Conservation (phyloP, 2,113 vertebrate genomes). For the Thomomys bottae region DNA sequence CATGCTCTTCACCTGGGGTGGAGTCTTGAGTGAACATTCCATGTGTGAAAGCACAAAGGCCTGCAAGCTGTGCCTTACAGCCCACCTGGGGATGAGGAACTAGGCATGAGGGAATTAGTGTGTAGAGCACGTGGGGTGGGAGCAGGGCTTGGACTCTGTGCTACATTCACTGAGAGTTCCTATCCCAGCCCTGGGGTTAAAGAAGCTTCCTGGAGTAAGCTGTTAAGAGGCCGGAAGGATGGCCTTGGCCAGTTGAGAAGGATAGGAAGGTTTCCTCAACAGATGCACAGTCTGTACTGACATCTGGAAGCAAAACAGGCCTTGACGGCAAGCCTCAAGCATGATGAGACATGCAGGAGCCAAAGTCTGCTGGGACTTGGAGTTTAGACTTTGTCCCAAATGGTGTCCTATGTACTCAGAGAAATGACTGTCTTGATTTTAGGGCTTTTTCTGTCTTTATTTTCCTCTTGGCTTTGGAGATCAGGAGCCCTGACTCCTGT, state of each 20-base stretch:
- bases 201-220: neutral
- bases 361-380: constrained; percentile 15
- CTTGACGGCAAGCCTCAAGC: neutral
- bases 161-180: neutral
- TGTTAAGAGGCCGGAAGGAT: neutral
- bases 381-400: neutral
- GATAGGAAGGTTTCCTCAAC: neutral
- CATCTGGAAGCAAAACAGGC: neutral
- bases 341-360: neutral
- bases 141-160: neutral
- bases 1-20: constrained; percentile 17
- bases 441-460: neutral
- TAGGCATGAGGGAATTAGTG: neutral
- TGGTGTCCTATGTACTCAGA: neutral
- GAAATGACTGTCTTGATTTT: neutral
- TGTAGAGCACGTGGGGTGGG: neutral
- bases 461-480: neutral
- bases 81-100: neutral
- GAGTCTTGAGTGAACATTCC: neutral
- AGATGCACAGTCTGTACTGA: neutral
- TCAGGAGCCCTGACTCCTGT: neutral
- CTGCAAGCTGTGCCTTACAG: neutral
- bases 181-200: neutral
- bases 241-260: neutral
- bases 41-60: neutral